Percentiles rank a stretch among this genome's conserved stretches.
Evolutionary conservation across 2,797 vertebrate genomes (phyloP).

Genomic region (Nothura maculosa): DNA sequence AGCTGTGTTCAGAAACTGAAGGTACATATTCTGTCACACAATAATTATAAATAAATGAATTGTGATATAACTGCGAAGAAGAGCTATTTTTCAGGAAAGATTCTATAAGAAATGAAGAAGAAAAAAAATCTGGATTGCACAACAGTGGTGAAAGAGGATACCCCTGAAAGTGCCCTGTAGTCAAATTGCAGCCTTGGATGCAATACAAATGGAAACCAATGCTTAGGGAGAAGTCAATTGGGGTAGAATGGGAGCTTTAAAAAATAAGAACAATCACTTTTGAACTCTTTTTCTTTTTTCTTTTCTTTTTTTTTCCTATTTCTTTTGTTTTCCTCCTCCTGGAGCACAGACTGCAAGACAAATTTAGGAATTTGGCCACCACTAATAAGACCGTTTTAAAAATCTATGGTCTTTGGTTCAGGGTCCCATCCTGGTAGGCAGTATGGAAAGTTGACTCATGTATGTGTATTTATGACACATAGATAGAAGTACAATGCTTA

Average conservation of each 20-base stretch:
- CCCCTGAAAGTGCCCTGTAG: not conserved
- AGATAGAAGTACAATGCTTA: not conserved
- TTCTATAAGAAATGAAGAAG: not conserved
- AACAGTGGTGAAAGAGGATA: not conserved
- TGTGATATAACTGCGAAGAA: not conserved
- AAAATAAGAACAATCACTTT: not conserved
- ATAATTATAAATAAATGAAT: not conserved
- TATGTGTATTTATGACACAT: not conserved
- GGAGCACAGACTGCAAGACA: rapidly evolving
- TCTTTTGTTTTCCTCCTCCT: too few relatives aligned
- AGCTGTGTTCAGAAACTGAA: not conserved
- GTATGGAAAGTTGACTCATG: not conserved
- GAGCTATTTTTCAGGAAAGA: not conserved
- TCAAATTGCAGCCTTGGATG: not conserved
- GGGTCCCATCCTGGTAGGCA: not conserved
- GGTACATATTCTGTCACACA: not conserved
- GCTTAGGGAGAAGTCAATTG: not conserved
- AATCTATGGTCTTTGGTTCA: not conserved
- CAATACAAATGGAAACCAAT: not conserved
- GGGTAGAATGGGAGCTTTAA: not conserved
- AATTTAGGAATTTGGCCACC: not conserved
- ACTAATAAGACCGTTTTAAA: not conserved
- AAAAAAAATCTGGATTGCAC: not conserved
- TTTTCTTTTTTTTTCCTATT: too few relatives aligned
- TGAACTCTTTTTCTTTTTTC: not conserved